phyloP scores from a whole-genome alignment of 2,113 vertebrate species.

The Redunca redunca region DNA sequence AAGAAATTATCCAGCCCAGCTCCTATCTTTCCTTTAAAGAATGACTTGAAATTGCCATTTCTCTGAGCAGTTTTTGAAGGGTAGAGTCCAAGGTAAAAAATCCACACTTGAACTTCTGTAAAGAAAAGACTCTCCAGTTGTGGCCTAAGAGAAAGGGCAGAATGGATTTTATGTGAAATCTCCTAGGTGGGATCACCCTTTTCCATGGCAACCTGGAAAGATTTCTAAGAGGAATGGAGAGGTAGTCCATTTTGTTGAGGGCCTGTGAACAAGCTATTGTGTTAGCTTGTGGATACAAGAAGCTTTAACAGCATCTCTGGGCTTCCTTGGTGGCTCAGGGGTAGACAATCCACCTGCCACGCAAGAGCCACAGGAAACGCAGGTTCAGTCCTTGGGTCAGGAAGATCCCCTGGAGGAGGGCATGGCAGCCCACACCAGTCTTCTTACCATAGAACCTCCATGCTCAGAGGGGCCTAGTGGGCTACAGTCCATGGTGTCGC shows the following conservation, averaged over 20 bases:
- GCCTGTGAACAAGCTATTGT: neutral
- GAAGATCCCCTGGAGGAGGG: neutral
- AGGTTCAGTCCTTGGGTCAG: accelerated
- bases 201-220: neutral
- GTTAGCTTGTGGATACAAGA: neutral
- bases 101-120: neutral
- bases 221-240: neutral
- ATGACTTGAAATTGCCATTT: neutral
- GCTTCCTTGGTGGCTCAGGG: neutral
- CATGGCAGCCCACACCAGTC: neutral
- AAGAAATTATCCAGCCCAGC: neutral
- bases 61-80: neutral
- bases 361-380: neutral
- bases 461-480: neutral
- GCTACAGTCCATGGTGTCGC: neutral
- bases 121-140: neutral
- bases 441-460: neutral
- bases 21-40: neutral
- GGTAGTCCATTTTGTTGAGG: neutral
- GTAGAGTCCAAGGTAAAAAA: neutral
- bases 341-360: neutral
- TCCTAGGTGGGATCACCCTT: neutral
- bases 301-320: neutral
- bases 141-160: neutral
- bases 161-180: neutral